A percentile compares a stretch with the other conserved stretches of the same genome.
Evolutionary conservation across 2,797 vertebrate genomes (phyloP).

Genomic region (Eulemur coronatus): DNA sequence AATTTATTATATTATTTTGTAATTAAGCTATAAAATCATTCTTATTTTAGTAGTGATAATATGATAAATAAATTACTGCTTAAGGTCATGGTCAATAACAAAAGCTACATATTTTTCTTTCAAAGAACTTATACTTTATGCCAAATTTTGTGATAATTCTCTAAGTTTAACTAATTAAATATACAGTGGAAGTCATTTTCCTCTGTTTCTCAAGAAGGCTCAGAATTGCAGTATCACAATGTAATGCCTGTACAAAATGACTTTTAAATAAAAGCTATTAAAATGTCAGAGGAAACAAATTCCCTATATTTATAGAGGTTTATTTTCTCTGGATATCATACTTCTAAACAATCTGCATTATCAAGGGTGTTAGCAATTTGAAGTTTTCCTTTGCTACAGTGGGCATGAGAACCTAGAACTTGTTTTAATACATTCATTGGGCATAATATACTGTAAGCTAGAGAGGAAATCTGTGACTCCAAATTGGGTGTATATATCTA

Average conservation of each 20-base stretch:
- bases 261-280: conserved; percentile 54
- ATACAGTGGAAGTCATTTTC: background rate
- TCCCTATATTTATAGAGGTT: conserved; percentile 74
- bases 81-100: conserved; percentile 2
- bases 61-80: conserved; percentile 19
- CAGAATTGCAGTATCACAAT: background rate
- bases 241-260: conserved; percentile 50
- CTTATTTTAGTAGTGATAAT: conserved; percentile 15
- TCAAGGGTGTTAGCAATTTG: conserved; percentile 50
- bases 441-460: conserved; percentile 53
- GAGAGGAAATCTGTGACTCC: conserved; percentile 64
- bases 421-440: background rate
- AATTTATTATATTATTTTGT: background rate
- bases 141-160: background rate
- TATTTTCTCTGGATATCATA: conserved; percentile 58
- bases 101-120: conserved; percentile 17
- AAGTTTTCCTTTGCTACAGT: conserved; percentile 60
- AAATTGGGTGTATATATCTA: conserved; percentile 67
- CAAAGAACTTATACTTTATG: background rate
- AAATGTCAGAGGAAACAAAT: conserved; percentile 53
- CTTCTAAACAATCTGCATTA: conserved; percentile 67
- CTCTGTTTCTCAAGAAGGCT: background rate
- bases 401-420: background rate
- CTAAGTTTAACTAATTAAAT: background rate
- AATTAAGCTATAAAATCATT: conserved; percentile 36